Evolutionary conservation across 2,113 vertebrate genomes (phyloP).

Genomic region (Manacus vitellinus): DNA sequence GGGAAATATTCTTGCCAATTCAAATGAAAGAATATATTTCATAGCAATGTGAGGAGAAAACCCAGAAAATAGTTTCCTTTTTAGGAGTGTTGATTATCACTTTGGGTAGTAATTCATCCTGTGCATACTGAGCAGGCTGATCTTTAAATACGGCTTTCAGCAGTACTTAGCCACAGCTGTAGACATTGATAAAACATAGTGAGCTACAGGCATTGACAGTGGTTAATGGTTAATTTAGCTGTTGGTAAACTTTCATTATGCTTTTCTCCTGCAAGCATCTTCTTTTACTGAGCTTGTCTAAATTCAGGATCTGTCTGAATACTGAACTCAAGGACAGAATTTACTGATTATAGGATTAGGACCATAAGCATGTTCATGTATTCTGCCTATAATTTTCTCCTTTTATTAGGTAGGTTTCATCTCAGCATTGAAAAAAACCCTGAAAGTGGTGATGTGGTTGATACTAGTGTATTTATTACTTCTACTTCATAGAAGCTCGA

Average conservation of each 20-base stretch:
- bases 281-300: conserved; percentile 4
- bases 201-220: conserved; percentile 48
- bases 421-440: not conserved
- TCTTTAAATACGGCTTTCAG: conserved; percentile 20
- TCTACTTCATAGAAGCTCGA: not conserved
- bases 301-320: not conserved
- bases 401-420: not conserved
- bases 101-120: conserved; percentile 46
- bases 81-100: conserved; percentile 20
- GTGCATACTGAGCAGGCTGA: conserved; percentile 46
- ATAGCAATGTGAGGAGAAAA: not conserved
- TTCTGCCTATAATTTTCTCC: not conserved
- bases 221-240: conserved; percentile 64
- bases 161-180: conserved; percentile 55
- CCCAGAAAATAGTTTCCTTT: not conserved
- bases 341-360: not conserved
- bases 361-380: not conserved
- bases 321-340: not conserved
- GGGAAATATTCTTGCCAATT: not conserved
- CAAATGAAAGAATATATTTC: not conserved
- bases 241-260: conserved; percentile 63
- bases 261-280: conserved; percentile 30
- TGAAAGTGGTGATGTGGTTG: not conserved
- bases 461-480: not conserved
- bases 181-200: conserved; percentile 45